These are phyloP conservation scores for Paratilapia polleni DNA, from an alignment of 2,113 vertebrate genomes.

Conservation along the genomic window DNA sequence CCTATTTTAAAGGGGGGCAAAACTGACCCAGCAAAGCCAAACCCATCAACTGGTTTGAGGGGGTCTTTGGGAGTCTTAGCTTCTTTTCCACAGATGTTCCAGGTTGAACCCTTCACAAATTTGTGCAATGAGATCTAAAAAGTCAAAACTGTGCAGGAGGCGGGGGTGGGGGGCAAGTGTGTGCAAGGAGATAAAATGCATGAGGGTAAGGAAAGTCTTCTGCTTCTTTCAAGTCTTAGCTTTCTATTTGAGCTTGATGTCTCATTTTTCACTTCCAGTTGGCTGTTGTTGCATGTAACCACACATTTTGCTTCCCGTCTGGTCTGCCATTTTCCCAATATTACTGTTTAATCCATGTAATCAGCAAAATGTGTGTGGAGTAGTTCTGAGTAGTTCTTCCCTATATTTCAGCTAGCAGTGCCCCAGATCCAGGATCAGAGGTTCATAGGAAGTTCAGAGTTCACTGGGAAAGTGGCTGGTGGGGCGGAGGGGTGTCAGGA, in stretches of 20 bases:
- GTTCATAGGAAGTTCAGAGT: conserved; percentile 2
- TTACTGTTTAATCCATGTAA: background rate
- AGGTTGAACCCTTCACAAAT: background rate
- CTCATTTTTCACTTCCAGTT: background rate
- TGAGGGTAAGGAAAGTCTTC: background rate
- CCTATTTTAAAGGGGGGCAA: background rate
- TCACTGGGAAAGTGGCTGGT: background rate
- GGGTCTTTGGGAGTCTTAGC: background rate
- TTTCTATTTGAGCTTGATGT: background rate
- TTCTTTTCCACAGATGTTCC: background rate
- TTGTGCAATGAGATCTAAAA: conserved; percentile 32
- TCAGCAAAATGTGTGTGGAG: background rate
- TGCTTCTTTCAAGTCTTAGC: background rate
- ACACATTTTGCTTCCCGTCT: background rate
- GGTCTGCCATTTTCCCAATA: background rate
- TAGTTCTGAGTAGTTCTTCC: background rate
- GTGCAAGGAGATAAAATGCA: background rate
- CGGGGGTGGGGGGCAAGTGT: background rate
- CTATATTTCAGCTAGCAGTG: conserved; percentile 5
- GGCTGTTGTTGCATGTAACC: background rate
- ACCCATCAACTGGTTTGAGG: background rate
- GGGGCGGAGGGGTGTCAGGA: background rate
- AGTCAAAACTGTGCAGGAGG: conserved; percentile 26
- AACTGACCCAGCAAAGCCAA: background rate
- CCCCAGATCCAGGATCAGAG: conserved; percentile 25